phyloP scores from a whole-genome alignment of 1,140 invertebrate species.

The Daktulosphaira vitifoliae region DNA sequence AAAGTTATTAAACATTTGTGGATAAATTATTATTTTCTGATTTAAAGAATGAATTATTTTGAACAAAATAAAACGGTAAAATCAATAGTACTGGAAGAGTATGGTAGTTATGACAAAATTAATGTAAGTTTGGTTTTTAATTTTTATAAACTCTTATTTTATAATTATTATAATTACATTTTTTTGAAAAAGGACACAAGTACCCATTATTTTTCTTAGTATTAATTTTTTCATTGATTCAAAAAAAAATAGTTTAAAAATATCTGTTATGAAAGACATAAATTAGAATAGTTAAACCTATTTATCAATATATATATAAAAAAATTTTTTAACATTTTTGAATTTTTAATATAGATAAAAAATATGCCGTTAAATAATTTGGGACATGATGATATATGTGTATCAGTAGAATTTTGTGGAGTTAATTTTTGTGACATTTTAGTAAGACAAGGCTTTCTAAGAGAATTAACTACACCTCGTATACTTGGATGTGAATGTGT shows the following conservation, averaged over 20 bases:
- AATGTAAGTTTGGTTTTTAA: slow-evolving; percentile 35
- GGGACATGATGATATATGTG: slow-evolving; percentile 44
- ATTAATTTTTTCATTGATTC: no score
- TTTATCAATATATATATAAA: no score
- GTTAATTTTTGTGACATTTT: slow-evolving; percentile 50
- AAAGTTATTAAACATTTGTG: no score
- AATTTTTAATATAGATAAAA: background rate
- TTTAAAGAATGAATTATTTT: background rate
- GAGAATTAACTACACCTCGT: slow-evolving; percentile 42
- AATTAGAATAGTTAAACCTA: no score
- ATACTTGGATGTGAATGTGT: slow-evolving; percentile 50
- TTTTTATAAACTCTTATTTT: no score
- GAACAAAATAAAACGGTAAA: slow-evolving; percentile 28
- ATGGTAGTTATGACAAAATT: slow-evolving; percentile 40
- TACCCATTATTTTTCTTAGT: no score
- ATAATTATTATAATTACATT: no score
- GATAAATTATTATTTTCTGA: no score
- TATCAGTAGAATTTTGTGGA: slow-evolving; percentile 49
- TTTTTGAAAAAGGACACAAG: no score
- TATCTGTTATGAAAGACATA: no score
- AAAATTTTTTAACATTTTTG: no score
- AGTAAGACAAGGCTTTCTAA: slow-evolving; percentile 45
- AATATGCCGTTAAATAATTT: slow-evolving; percentile 39
- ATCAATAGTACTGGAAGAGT: slow-evolving; percentile 38
- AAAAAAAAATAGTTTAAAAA: no score